A percentile compares a stretch with the other conserved stretches of the same genome.
Evolutionary conservation across 2,113 vertebrate species (phyloP).

Genomic region (Pterocles gutturalis): DNA sequence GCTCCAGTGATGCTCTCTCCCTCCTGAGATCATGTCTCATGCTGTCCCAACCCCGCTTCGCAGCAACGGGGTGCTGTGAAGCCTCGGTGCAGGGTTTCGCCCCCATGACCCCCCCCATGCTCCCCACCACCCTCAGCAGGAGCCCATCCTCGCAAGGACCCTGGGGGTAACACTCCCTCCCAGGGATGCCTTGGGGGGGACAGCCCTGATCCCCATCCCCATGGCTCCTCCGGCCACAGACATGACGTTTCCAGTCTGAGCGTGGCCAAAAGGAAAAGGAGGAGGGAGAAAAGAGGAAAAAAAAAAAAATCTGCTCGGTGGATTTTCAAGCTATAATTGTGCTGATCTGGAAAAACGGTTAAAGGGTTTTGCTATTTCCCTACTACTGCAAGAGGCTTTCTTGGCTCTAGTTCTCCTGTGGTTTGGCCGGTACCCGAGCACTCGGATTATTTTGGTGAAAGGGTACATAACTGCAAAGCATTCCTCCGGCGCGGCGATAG

Average conservation of each 20-base stretch:
- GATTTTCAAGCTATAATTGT: conserved; percentile 22
- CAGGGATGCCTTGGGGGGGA: not conserved
- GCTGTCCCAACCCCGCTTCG: rapidly evolving
- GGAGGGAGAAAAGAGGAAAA: not conserved
- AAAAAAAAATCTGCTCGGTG: not conserved
- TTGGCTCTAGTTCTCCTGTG: conserved; percentile 31
- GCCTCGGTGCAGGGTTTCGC: not conserved
- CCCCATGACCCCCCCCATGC: not conserved
- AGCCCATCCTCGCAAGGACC: not conserved
- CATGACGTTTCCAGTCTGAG: not conserved
- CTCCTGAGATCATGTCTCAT: rapidly evolving
- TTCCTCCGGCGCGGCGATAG: not conserved
- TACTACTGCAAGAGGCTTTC: conserved; percentile 2
- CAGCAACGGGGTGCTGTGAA: not conserved
- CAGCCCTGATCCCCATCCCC: not conserved
- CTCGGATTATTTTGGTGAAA: not conserved
- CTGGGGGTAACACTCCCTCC: not conserved
- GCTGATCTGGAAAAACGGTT: conserved; percentile 71
- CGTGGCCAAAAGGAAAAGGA: not conserved
- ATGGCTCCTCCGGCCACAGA: not conserved
- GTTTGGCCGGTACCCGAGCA: not conserved
- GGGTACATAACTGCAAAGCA: not conserved
- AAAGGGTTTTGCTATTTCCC: conserved; percentile 7
- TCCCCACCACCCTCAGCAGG: not conserved
- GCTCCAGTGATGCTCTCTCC: not conserved